Conservation (phyloP, 2,888 invertebrate species). For the Xestoiulus laeticollis region DNA sequence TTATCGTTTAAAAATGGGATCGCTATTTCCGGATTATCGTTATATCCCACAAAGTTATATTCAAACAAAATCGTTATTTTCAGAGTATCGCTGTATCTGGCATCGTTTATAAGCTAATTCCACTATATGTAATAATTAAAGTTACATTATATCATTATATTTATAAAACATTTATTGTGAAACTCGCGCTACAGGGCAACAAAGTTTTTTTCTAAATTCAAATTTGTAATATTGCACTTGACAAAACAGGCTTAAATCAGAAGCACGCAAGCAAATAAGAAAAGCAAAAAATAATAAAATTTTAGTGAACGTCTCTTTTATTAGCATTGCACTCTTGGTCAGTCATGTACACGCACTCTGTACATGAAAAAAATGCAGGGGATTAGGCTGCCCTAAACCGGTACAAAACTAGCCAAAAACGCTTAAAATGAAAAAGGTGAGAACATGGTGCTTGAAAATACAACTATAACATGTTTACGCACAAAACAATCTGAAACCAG, state of each 20-base stretch:
- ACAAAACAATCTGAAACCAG: background rate
- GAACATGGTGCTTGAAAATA: background rate
- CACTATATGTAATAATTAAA: too few species aligned
- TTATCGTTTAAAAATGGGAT: too few species aligned
- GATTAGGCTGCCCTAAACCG: background rate
- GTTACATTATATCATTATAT: too few species aligned
- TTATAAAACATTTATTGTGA: too few species aligned
- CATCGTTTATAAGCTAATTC: too few species aligned
- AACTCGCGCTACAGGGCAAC: background rate
- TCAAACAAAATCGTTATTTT: too few species aligned
- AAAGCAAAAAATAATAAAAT: background rate
- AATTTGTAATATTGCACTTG: background rate
- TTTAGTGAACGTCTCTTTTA: background rate
- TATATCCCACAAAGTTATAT: too few species aligned
- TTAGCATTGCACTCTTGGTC: conserved; percentile 7
- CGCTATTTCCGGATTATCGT: too few species aligned
- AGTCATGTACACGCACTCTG: conserved; percentile 20
- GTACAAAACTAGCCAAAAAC: conserved; percentile 23
- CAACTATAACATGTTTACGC: conserved; percentile 3
- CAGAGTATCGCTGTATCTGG: too few species aligned
- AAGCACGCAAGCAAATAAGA: background rate
- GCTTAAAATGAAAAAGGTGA: conserved; percentile 16
- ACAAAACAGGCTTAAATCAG: background rate
- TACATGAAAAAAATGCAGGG: background rate
- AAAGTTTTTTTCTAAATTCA: background rate